phyloP scores from a whole-genome alignment of 2,113 vertebrate species.

The human region GRCh38 chr6:65765001-65765500 shows the following conservation, averaged over 20 bases:
- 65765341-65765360: background rate
- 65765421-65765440: background rate
- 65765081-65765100: background rate
- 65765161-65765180: background rate
- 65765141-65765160: background rate
- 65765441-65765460: background rate
- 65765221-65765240: background rate
- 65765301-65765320: background rate
- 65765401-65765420: background rate
- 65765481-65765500: background rate
- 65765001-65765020: background rate
- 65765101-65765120: background rate
- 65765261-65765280: background rate
- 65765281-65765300: background rate
- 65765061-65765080: background rate
- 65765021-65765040: background rate
- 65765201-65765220: background rate
- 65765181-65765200: background rate
- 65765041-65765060: background rate
- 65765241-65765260: too few relatives aligned
- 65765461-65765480: background rate
- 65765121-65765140: background rate
- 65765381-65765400: background rate
- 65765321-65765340: background rate
- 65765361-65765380: background rate